phyloP scores from a whole-genome alignment of 2,113 vertebrate genomes.

The Callopanchax toddi region DNA sequence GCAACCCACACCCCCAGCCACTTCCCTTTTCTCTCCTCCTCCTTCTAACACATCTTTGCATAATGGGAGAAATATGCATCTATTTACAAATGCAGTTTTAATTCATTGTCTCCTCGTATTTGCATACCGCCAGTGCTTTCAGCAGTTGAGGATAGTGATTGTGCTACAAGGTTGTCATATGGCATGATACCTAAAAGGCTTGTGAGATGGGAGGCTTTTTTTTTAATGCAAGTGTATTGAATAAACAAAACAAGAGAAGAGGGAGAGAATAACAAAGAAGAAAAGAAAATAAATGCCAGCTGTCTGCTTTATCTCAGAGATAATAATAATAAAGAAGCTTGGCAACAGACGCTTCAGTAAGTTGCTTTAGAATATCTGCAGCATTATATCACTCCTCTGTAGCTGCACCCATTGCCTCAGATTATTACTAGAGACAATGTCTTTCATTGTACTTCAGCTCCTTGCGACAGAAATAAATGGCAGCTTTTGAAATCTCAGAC shows the following conservation, averaged over 20 bases:
- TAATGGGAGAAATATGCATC: too few relatives aligned
- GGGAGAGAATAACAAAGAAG: constrained; percentile 19
- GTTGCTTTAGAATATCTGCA: constrained; percentile 41
- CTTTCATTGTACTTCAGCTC: constrained; percentile 17
- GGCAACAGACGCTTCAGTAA: constrained; percentile 40
- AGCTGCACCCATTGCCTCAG: constrained; percentile 31
- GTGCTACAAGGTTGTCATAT: constrained; percentile 17
- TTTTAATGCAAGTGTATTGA: constrained; percentile 44
- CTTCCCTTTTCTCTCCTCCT: too few relatives aligned
- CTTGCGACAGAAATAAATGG: constrained; percentile 6
- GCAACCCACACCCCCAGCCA: too few relatives aligned
- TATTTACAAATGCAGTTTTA: too few relatives aligned
- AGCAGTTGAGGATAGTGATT: background rate
- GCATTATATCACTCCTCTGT: constrained; percentile 21
- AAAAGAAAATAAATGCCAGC: constrained; percentile 58
- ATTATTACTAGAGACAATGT: constrained; percentile 36
- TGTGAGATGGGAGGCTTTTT: constrained; percentile 9
- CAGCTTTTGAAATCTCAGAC: constrained; percentile 24
- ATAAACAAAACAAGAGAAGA: constrained; percentile 26
- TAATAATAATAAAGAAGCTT: constrained; percentile 37
- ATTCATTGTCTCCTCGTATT: too few relatives aligned
- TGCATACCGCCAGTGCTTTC: background rate
- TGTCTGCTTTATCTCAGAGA: constrained; percentile 52
- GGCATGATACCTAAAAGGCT: constrained; percentile 7
- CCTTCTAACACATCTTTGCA: too few relatives aligned